These are phyloP conservation scores for Cyphomyrus discorhynchus DNA, from an alignment of 2,113 vertebrate species.

Conservation along the genomic window DNA sequence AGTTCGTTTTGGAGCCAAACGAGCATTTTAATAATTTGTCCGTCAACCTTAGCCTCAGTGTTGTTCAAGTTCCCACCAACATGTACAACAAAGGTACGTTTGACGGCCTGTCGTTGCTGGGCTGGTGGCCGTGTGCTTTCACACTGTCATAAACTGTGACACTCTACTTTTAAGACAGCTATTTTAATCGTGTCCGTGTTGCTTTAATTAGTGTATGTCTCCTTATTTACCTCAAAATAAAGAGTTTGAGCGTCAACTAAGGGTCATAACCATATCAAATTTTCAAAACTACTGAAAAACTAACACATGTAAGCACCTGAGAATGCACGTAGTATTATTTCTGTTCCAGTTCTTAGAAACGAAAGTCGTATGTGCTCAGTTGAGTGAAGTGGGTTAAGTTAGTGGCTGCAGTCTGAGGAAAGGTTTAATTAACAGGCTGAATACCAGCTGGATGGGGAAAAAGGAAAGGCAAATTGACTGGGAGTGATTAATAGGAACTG, in stretches of 20 bases:
- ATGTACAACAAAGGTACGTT: constrained; percentile 91
- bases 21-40: constrained; percentile 98
- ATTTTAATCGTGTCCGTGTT: not conserved
- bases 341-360: constrained; percentile 32
- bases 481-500: constrained; percentile 26
- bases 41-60: constrained; percentile 92
- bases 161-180: not conserved
- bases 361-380: not conserved
- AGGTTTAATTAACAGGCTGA: constrained; percentile 53
- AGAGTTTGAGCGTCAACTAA: constrained; percentile 24
- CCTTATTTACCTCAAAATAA: not conserved
- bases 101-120: not conserved
- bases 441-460: constrained; percentile 25
- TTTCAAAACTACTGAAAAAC: constrained; percentile 40
- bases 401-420: constrained; percentile 47
- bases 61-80: constrained; percentile 96
- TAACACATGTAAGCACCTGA: constrained; percentile 29
- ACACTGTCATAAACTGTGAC: not conserved
- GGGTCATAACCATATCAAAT: constrained; percentile 44
- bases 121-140: not conserved
- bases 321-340: constrained; percentile 42
- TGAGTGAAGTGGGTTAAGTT: constrained; percentile 54
- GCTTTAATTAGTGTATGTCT: constrained; percentile 19
- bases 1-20: constrained; percentile 90
- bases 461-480: constrained; percentile 30